A percentile compares a stretch with the other conserved stretches of the same genome.
Evolutionary conservation across 2,888 invertebrate genomes (phyloP).

Genomic region (Xestia rhomboidea): DNA sequence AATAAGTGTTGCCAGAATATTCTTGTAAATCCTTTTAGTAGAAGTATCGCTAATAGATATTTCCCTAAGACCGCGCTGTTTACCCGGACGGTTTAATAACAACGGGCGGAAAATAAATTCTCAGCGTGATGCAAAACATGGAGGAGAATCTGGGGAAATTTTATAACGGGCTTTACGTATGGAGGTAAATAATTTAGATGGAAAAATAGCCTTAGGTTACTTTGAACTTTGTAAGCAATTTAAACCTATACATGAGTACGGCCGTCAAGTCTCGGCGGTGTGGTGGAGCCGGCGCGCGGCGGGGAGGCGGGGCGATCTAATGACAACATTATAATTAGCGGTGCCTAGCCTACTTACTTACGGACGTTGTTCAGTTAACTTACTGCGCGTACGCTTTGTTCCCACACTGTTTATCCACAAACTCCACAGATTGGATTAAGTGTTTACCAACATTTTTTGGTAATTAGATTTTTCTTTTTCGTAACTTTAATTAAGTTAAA

Average conservation of each 20-base stretch:
- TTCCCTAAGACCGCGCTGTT: conserved; percentile 28
- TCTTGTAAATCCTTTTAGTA: conserved; percentile 59
- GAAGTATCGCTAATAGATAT: conserved; percentile 50
- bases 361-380: conserved; percentile 39
- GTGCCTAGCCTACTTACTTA: conserved; percentile 23
- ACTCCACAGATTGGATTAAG: conserved; percentile 54
- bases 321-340: conserved; percentile 65
- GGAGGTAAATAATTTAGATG: conserved; percentile 40
- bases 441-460: conserved; percentile 39
- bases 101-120: conserved; percentile 23
- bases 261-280: conserved; percentile 11
- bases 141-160: conserved; percentile 23
- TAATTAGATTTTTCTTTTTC: conserved; percentile 50
- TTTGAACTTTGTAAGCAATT: conserved; percentile 45
- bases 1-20: conserved; percentile 47
- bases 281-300: not conserved
- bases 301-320: conserved; percentile 41
- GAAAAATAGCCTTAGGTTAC: conserved; percentile 50
- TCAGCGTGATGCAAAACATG: conserved; percentile 40
- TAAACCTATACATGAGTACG: conserved; percentile 33
- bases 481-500: conserved; percentile 60
- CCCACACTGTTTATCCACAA: conserved; percentile 30
- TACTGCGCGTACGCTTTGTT: conserved; percentile 36
- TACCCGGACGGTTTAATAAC: conserved; percentile 36
- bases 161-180: conserved; percentile 30